A percentile compares a stretch with the other conserved stretches of the same genome.
phyloP scores from a whole-genome alignment of 2,888 invertebrate genomes.

The Apodemia hepburni region DNA sequence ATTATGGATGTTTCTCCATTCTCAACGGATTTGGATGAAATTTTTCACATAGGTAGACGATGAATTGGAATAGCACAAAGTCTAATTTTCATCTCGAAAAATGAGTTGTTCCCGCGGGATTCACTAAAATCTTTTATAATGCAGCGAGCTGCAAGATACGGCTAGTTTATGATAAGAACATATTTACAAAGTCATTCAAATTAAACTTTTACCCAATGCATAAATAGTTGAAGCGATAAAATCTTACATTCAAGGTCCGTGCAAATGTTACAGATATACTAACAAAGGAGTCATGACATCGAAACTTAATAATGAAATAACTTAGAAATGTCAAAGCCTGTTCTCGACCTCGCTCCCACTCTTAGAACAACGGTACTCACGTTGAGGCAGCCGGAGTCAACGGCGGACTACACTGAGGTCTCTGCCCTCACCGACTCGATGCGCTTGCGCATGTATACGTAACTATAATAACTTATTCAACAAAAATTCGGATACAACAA shows the following conservation, averaged over 20 bases:
- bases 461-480: conserved; percentile 17
- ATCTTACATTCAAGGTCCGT: conserved; percentile 17
- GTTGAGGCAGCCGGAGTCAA: conserved; percentile 49
- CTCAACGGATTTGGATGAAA: too few species aligned
- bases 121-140: too few species aligned
- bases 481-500: not conserved
- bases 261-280: conserved; percentile 32
- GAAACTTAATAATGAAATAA: conserved; percentile 61
- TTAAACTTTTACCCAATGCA: conserved; percentile 2
- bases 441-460: conserved; percentile 39
- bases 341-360: conserved; percentile 65
- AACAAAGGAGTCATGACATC: conserved; percentile 53
- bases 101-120: too few species aligned
- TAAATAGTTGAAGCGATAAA: conserved; percentile 2
- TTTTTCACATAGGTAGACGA: too few species aligned
- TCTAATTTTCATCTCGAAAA: too few species aligned
- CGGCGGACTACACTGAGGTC: conserved; percentile 60
- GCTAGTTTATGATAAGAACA: too few species aligned
- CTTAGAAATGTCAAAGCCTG: conserved; percentile 68
- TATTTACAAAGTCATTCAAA: not conserved
- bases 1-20: too few species aligned
- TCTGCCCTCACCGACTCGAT: conserved; percentile 63
- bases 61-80: too few species aligned
- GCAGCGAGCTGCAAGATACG: too few species aligned
- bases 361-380: conserved; percentile 63